Base-by-base conservation (phyloP, 2,888 invertebrate species). In the Pantelozetes paolii region DNA sequence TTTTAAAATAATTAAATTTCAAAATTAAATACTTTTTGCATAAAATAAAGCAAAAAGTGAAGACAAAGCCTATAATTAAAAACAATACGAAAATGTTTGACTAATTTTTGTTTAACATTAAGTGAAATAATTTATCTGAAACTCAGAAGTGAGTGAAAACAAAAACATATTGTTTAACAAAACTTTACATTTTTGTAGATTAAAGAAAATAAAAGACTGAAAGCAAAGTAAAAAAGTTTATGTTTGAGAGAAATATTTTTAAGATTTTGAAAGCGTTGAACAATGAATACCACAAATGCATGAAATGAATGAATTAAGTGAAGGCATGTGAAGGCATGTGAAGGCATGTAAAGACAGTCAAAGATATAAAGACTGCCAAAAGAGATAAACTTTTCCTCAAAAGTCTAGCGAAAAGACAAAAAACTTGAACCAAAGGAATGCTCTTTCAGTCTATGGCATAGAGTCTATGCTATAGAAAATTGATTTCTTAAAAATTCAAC, bases 301-400 rank as follows among this genome's bases (percentile, higher is more conserved):
- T 54, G 15, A 54, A 54, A 54, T 54, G 54, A 54, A 54, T 54
- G 54, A 54, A 54, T 54, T 23, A 54, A 54, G 26, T 54, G n/a
- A n/a, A n/a, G n/a, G n/a, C 54, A 54, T 54, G 54, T 45, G 45
- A 45, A 45, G 45, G 2, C 45, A 36, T n/a, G 26, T 54, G n/a
- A n/a, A n/a, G n/a, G n/a, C 54, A 54, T 54, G 54, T 45, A 15
- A 45, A 45, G 45, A 15, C 45, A 18, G 45, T 45, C 45, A 45
- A n/a, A n/a, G n/a, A n/a, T 36, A 36, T 11, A 36, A 36, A 36
- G 36, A 36, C 6, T 36, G 36, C 36, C 36, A 36, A 5, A 36
- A 36, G 11, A 36, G 36, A 36, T 15, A 45, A 45, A 45, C 45
- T 13, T 15, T 45, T 45, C n/a, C 11, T 13, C 15, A 15, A 6